Evolutionary conservation across 2,888 invertebrate species (phyloP).

Genomic region (Aproaerema taeniolella): DNA sequence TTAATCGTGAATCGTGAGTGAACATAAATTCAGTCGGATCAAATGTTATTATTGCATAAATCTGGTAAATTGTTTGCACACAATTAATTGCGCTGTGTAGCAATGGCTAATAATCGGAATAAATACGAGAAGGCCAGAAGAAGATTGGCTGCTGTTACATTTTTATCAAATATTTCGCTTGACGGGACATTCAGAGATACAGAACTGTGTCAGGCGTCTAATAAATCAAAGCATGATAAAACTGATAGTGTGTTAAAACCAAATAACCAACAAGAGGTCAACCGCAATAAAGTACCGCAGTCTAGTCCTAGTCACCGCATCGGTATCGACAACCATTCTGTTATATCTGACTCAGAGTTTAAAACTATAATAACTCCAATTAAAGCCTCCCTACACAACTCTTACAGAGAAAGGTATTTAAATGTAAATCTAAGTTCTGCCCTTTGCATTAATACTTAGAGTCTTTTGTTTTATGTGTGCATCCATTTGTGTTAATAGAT

Average conservation of each 20-base stretch:
- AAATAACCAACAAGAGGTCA: constrained; percentile 33
- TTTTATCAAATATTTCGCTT: constrained; percentile 95
- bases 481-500: constrained; percentile 32
- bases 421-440: neutral
- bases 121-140: constrained; percentile 84
- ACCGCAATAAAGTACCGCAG: constrained; percentile 48
- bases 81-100: neutral
- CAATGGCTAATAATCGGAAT: constrained; percentile 55
- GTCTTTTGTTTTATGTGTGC: too few relatives aligned
- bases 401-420: constrained; percentile 79
- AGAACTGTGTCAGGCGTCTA: constrained; percentile 49
- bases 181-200: constrained; percentile 92
- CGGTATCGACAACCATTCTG: constrained; percentile 73
- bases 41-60: neutral
- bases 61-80: neutral
- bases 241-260: constrained; percentile 34
- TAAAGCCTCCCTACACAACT: constrained; percentile 59
- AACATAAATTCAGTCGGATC: too few relatives aligned
- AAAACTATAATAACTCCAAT: constrained; percentile 81
- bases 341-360: constrained; percentile 87
- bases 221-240: constrained; percentile 40
- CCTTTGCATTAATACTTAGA: constrained; percentile 1
- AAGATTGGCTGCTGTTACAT: constrained; percentile 94
- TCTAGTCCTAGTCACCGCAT: constrained; percentile 51
- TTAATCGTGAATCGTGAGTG: too few relatives aligned